Evolutionary conservation across 2,888 invertebrate genomes (phyloP).

Genomic region (Apamea monoglypha): DNA sequence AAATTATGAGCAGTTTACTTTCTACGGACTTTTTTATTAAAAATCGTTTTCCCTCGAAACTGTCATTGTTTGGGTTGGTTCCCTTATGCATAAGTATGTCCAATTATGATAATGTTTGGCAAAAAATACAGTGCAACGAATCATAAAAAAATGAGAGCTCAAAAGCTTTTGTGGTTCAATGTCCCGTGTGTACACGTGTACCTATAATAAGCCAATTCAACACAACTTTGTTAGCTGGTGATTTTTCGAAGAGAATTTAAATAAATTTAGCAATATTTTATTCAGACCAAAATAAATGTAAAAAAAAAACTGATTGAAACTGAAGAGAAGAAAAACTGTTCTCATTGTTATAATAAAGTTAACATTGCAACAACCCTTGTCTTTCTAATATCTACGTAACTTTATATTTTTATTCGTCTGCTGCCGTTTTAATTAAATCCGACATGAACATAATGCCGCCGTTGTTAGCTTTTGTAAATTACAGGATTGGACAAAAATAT

Average conservation of each 20-base stretch:
- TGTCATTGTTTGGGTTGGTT: no score
- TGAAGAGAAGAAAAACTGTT: no score
- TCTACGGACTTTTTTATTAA: no score
- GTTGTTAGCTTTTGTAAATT: neutral
- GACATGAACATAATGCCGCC: neutral
- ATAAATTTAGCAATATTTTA: neutral
- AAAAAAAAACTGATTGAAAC: neutral
- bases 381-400: neutral
- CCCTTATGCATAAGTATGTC: no score
- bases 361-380: neutral
- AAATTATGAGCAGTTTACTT: neutral
- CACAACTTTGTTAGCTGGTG: neutral
- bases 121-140: neutral
- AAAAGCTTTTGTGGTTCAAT: neutral
- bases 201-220: neutral
- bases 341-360: neutral
- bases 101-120: neutral
- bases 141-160: neutral
- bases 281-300: neutral
- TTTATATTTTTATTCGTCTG: slow-evolving; percentile 7
- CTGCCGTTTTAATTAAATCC: slow-evolving; percentile 19
- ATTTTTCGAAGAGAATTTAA: neutral
- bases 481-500: no score
- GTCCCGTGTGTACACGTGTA: neutral
- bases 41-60: no score